phyloP scores from a whole-genome alignment of 2,113 vertebrate species.

The Capreolus pygargus region DNA sequence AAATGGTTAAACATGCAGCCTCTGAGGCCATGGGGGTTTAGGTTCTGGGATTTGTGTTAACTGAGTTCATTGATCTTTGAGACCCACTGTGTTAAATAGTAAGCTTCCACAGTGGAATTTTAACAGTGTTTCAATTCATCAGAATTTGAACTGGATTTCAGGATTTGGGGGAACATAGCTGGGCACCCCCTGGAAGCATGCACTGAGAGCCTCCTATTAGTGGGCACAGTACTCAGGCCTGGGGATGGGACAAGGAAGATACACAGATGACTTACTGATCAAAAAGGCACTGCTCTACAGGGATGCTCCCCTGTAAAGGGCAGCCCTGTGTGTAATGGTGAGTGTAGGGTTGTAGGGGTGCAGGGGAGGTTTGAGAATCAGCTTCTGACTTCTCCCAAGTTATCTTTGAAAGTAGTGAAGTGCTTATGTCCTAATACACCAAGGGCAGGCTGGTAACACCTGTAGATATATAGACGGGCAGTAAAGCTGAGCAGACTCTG shows the following conservation, averaged over 20 bases:
- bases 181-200: background rate
- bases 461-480: background rate
- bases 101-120: slow-evolving; percentile 9
- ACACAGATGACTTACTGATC: background rate
- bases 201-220: background rate
- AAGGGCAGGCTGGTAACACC: background rate
- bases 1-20: background rate
- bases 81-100: background rate
- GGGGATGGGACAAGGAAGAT: background rate
- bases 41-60: background rate
- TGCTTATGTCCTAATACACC: background rate
- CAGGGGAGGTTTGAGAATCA: background rate
- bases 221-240: background rate
- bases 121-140: background rate
- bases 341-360: background rate
- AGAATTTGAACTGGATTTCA: background rate
- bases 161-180: background rate
- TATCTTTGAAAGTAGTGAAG: background rate
- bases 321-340: background rate
- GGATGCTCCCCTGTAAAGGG: background rate
- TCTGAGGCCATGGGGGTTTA: background rate
- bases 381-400: background rate
- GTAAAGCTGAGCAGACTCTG: background rate
- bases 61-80: background rate
- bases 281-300: background rate